A percentile compares a stretch with the other conserved stretches of the same genome.
These are phyloP conservation scores for Troilus luridus DNA, from an alignment of 2,888 invertebrate species.

Conservation along the genomic window DNA sequence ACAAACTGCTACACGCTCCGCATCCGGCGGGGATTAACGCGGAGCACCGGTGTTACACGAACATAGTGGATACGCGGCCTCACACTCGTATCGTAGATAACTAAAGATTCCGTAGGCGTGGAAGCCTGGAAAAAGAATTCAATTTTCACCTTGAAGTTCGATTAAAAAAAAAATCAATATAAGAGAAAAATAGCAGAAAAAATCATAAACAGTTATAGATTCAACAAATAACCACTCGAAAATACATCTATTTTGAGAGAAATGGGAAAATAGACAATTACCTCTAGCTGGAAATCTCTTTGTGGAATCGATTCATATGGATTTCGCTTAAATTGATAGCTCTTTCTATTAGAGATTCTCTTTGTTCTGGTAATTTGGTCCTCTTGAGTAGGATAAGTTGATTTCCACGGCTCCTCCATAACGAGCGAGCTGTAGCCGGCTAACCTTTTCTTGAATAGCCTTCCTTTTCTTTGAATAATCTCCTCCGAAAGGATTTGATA, in stretches of 20 bases:
- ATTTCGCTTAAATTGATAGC: neutral
- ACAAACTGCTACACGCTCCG: too few relatives aligned
- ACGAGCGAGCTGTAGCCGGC: constrained; percentile 1
- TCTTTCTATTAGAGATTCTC: neutral
- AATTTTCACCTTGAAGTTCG: too few relatives aligned
- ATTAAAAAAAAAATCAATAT: neutral
- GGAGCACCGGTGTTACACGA: too few relatives aligned
- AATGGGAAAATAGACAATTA: neutral
- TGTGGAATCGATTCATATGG: constrained; percentile 5
- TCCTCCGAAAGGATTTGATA: neutral
- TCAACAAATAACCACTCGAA: neutral
- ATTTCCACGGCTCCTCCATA: constrained; percentile 7
- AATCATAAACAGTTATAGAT: neutral
- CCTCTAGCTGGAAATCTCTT: neutral
- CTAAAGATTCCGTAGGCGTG: too few relatives aligned
- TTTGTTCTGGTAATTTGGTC: constrained; percentile 44
- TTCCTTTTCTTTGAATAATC: constrained; percentile 13
- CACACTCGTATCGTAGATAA: too few relatives aligned
- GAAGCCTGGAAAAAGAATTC: too few relatives aligned
- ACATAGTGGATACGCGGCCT: too few relatives aligned
- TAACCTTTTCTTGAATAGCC: neutral
- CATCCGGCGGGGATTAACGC: too few relatives aligned
- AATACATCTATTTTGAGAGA: neutral
- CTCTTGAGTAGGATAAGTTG: constrained; percentile 37
- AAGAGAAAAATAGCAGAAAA: neutral